Base-by-base conservation (phyloP, 2,888 invertebrate genomes). In the Scaptomyza caliginosa region DNA sequence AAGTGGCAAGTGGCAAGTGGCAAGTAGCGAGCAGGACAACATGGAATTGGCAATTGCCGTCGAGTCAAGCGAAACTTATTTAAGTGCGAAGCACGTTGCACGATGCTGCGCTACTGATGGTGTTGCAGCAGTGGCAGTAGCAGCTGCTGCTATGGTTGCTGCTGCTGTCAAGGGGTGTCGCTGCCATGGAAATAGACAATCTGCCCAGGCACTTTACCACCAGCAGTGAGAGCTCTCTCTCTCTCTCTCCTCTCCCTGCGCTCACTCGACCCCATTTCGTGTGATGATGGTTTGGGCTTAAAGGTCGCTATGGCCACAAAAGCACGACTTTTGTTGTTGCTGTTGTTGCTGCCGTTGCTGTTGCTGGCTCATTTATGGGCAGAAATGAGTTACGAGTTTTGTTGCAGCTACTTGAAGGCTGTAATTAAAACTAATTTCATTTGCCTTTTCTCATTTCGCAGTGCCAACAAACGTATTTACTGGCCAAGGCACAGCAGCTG, bases 61-160 rank as follows among this genome's bases (percentile, higher is more conserved):
- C 46, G 63, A 69, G 60, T 65, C 65, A 79, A 65, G 77, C 65
- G 72, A 77, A 83, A 83, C 84, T 83, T 86, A 83, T 88, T 83
- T 83, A 88, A 88, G 83, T 83, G 88, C 88, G 66, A 83, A 51
- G 88, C 88, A 83, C 86, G 83, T 83, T 87, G 88, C 80, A 84
- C 60, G 72, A 39, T 55, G 81, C 74, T 72, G 78, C 64, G 59
- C 13, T 21, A 13, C 13, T 21, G 42, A 6, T 42, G 13, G 1
- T 21, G 55, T 74, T 64, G 55, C 56, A 48, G 40, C 36, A 51
- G 32, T 21, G 17, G 55, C 52, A 51, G 32, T 21, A 11, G 55
- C 52, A 52, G 50, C 28, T 55, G 46, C 19, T n/a, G 16, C 6
- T 4, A 36, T n/a, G n/a, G n/a, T 49, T 62, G 46, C 62, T 50